Base-by-base conservation (phyloP, 2,113 vertebrate genomes). In the Boleophthalmus pectinirostris region DNA sequence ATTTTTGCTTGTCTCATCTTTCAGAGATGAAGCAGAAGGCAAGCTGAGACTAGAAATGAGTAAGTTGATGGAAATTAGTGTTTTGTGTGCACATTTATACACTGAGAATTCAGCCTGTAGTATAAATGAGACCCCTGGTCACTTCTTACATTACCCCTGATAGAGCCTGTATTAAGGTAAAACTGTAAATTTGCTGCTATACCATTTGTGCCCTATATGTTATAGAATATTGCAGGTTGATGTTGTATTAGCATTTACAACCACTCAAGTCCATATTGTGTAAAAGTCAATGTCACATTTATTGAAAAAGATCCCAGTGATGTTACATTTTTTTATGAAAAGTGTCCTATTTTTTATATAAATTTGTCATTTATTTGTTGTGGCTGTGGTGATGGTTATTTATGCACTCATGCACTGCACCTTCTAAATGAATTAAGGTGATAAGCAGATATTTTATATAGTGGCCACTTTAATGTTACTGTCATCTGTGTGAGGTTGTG, bases 281-380 rank as follows among this genome's bases (percentile, higher is more conserved):
- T 84, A 82, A 79, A 53, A 61, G 87, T 73, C 80, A 83, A 82
- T 61, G 38, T 86, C 77, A 79, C 84, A 78, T 79, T 83, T 91
- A 88, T 84, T 79, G 82, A 79, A 83, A 80, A 82, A 87, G 70
- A 90, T 81, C 84, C 78, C 77, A 87, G 79, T 88, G 84, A 92
- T 93, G 92, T 94, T 91, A 90, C 56, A 25, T 47, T 15, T 84
- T 92, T 90, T 93, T 90, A 93, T 94, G 94, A 91, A 82, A 93
- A 93, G 92, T 89, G 82, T 92, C 88, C 91, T 93, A 93, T 94
- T 94, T 94, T 94, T 94, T 81, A 64, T 90, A 94, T 84, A 92
- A 85, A 87, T 51, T 38, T 76, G 58, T 75, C 13, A 49, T 75
- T 78, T 74, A 74, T 78, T 89, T 82, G 70, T 85, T 85, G 69